Conservation (phyloP, 2,888 invertebrate genomes). For the Leptinotarsa rubiginosa region DNA sequence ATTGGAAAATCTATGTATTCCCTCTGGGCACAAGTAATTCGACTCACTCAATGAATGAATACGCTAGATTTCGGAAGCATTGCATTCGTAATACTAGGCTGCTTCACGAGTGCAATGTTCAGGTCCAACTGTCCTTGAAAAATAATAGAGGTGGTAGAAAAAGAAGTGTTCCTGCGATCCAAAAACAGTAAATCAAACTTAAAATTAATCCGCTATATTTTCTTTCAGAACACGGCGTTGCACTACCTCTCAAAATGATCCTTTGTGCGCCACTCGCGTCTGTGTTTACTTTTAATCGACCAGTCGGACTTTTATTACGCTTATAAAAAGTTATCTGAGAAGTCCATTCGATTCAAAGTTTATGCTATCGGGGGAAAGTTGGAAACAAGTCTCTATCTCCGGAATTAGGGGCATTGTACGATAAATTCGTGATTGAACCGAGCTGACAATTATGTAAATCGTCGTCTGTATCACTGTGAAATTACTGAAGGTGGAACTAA, state of each 20-base stretch:
- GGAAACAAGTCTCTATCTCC: background rate
- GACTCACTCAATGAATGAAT: no score
- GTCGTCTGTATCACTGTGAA: background rate
- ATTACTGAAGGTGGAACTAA: background rate
- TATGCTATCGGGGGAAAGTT: background rate
- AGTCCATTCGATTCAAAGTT: constrained; percentile 2
- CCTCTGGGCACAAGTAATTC: no score
- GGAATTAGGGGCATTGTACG: background rate
- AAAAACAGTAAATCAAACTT: no score
- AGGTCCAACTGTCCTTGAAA: no score
- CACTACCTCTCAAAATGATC: background rate
- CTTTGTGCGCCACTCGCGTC: background rate
- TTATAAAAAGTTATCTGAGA: background rate
- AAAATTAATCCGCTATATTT: no score
- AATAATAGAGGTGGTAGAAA: no score
- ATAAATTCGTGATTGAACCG: background rate
- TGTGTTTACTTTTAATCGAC: background rate
- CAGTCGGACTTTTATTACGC: background rate
- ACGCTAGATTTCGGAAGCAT: no score
- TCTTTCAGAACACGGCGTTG: background rate
- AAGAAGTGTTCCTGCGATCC: no score
- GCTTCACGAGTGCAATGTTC: no score
- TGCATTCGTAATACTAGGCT: no score
- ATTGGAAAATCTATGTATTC: no score
- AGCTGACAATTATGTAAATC: background rate